Conservation (phyloP, 2,888 invertebrate species). For the Drosophila infuscata region DNA sequence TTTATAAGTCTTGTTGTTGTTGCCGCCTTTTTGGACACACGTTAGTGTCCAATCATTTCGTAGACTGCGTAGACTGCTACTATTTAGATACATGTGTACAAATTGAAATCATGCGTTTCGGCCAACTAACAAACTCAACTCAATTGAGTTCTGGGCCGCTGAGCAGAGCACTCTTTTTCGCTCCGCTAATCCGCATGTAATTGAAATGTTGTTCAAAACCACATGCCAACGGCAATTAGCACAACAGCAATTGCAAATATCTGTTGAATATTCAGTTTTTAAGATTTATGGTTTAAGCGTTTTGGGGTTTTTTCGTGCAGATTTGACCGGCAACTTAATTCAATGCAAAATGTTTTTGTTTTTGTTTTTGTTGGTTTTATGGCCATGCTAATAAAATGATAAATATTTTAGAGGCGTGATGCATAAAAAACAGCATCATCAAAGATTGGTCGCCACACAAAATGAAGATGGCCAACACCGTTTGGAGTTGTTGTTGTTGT, state of each 20-base stretch:
- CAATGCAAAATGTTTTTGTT: slow-evolving; percentile 17
- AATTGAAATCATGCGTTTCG: slow-evolving; percentile 72
- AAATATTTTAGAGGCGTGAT: slow-evolving; percentile 32
- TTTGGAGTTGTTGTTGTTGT: background rate
- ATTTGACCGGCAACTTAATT: slow-evolving; percentile 35
- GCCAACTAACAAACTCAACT: background rate
- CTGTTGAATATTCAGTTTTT: slow-evolving; percentile 41
- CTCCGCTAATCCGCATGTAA: slow-evolving; percentile 47
- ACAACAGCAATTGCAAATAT: slow-evolving; percentile 40
- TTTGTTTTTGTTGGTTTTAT: slow-evolving; percentile 24
- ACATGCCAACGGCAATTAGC: slow-evolving; percentile 74
- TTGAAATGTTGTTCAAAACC: slow-evolving; percentile 69
- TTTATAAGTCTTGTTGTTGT: slow-evolving; percentile 47
- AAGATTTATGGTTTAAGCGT: slow-evolving; percentile 43
- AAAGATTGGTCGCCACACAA: slow-evolving; percentile 15
- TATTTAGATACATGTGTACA: slow-evolving; percentile 39
- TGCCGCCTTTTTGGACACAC: slow-evolving; percentile 23
- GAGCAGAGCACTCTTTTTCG: slow-evolving; percentile 12
- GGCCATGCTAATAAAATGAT: slow-evolving; percentile 19
- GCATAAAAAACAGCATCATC: background rate
- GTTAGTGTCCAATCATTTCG: background rate
- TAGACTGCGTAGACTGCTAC: background rate
- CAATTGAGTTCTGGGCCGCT: slow-evolving; percentile 10
- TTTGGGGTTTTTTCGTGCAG: slow-evolving; percentile 30
- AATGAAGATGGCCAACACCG: background rate